Percentiles rank a stretch among this genome's conserved stretches.
These are phyloP conservation scores for Hipposideros armiger DNA, from an alignment of 2,113 vertebrate genomes.

Conservation along the genomic window DNA sequence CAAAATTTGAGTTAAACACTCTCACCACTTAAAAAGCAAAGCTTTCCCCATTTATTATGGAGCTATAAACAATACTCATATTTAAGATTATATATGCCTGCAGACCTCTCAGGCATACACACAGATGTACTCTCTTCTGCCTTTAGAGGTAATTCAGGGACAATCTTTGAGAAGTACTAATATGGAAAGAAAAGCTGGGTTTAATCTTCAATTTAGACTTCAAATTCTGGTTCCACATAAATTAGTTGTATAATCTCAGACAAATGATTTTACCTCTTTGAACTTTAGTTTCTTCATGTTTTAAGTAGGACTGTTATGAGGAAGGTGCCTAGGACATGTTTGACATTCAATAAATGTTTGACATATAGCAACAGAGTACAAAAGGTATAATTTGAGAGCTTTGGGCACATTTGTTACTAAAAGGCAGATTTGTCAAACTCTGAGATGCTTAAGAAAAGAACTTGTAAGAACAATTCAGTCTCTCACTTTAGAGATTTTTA, in stretches of 20 bases:
- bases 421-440: background rate
- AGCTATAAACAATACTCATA: background rate
- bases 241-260: background rate
- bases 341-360: slow-evolving; percentile 1
- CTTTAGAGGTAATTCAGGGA: background rate
- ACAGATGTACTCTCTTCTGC: background rate
- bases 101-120: background rate
- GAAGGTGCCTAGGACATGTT: background rate
- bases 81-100: background rate
- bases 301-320: background rate
- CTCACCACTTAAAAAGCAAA: slow-evolving; percentile 29
- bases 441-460: background rate
- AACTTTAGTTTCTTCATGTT: slow-evolving; percentile 34
- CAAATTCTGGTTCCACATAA: background rate
- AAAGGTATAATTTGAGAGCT: background rate
- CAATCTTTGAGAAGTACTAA: background rate
- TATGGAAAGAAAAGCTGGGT: background rate
- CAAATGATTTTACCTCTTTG: slow-evolving; percentile 37
- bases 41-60: background rate
- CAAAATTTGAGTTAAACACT: slow-evolving; percentile 3
- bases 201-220: slow-evolving; percentile 51
- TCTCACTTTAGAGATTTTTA: slow-evolving; percentile 17
- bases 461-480: slow-evolving; percentile 12
- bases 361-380: slow-evolving; percentile 7
- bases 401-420: background rate